Percentiles rank a stretch among this genome's conserved stretches.
Evolutionary conservation across 2,888 invertebrate genomes (phyloP).

Genomic region (Mongoloraphidia duomilia): DNA sequence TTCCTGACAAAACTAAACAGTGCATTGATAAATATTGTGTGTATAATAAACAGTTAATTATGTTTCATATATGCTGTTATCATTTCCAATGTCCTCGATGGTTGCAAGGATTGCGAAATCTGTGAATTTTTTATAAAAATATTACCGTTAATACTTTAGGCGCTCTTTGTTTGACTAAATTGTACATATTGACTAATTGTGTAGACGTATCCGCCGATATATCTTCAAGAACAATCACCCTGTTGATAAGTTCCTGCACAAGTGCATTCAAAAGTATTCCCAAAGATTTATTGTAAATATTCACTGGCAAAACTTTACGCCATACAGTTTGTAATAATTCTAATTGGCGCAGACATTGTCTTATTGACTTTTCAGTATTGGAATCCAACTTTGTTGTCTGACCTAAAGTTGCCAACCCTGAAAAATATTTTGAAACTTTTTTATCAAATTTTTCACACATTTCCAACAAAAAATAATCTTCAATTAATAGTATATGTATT

Average conservation of each 20-base stretch:
- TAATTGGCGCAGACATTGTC: constrained; percentile 73
- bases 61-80: no score
- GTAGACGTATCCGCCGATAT: constrained; percentile 72
- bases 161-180: constrained; percentile 52
- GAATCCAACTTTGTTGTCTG: constrained; percentile 41
- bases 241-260: constrained; percentile 49
- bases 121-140: constrained; percentile 6
- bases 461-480: no score
- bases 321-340: constrained; percentile 76
- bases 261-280: constrained; percentile 36
- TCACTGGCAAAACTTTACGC: constrained; percentile 66
- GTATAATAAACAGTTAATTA: no score
- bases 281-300: constrained; percentile 58
- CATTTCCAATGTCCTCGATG: no score
- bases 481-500: no score
- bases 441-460: no score
- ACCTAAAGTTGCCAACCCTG: constrained; percentile 31
- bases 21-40: no score
- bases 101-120: no score
- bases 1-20: no score
- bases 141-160: constrained; percentile 58
- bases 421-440: constrained; percentile 29
- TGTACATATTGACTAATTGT: constrained; percentile 63
- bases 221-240: constrained; percentile 63
- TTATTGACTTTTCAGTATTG: constrained; percentile 53